A percentile compares a stretch with the other conserved stretches of the same genome.
phyloP scores from a whole-genome alignment of 2,113 vertebrate species.

The Onychostoma macrolepis region DNA sequence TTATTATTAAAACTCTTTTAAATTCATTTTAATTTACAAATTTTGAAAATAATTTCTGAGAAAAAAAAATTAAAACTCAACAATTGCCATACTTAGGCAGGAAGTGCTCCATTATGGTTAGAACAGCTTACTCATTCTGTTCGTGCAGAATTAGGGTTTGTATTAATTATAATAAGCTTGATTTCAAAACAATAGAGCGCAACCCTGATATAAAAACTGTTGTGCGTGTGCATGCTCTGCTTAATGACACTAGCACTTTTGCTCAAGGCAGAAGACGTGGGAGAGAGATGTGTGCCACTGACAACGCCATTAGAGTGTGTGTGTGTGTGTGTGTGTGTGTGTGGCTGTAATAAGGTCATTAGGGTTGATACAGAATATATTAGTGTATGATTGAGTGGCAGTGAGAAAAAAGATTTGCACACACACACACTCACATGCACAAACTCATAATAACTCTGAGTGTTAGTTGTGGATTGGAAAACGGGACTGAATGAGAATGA shows the following conservation, averaged over 20 bases:
- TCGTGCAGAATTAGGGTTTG: not conserved
- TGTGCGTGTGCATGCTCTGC: not conserved
- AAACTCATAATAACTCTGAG: slow-evolving; percentile 5
- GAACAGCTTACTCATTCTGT: not conserved
- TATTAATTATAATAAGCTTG: not conserved
- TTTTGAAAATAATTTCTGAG: not conserved
- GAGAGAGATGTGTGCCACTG: slow-evolving; percentile 15
- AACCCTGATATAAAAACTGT: not conserved
- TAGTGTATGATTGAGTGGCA: not conserved
- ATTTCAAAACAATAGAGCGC: not conserved
- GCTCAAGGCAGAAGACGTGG: slow-evolving; percentile 13
- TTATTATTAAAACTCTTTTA: not conserved
- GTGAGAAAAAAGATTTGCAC: not conserved
- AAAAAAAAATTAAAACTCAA: no score
- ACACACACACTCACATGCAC: not conserved
- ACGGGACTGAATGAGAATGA: slow-evolving; percentile 14
- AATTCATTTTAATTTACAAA: not conserved
- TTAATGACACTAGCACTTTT: slow-evolving; percentile 15
- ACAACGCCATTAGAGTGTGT: not conserved
- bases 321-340: slow-evolving; percentile 18
- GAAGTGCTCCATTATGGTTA: not conserved
- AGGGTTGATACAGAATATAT: slow-evolving; percentile 2
- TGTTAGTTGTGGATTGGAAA: not conserved
- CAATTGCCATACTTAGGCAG: not conserved
- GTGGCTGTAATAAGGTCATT: slow-evolving; percentile 19